Percentiles rank a stretch among this genome's conserved stretches.
phyloP scores from a whole-genome alignment of 1,140 invertebrate species.

The Plutomurus gul region DNA sequence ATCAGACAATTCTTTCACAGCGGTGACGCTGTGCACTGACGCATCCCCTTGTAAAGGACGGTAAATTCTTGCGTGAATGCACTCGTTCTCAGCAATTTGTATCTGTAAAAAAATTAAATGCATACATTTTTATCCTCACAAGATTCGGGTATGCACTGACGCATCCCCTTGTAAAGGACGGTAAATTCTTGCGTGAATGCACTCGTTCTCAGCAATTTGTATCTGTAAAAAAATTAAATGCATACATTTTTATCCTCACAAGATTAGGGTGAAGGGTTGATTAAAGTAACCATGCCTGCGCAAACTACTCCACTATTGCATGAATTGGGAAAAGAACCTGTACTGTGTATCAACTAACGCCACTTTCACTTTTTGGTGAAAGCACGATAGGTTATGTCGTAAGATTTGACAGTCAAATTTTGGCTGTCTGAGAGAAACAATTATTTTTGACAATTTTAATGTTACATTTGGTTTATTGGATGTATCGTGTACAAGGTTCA shows the following conservation, averaged over 20 bases:
- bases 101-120: neutral
- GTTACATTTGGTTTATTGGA: too few species aligned
- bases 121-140: neutral
- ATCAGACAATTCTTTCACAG: conserved; percentile 26
- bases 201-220: conserved; percentile 14
- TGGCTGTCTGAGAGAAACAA: too few species aligned
- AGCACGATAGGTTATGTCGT: too few species aligned
- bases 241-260: neutral
- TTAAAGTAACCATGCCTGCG: too few species aligned
- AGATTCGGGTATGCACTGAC: conserved; percentile 16
- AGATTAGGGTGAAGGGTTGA: too few species aligned
- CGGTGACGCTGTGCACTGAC: conserved; percentile 34
- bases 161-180: conserved; percentile 36
- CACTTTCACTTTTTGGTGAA: too few species aligned
- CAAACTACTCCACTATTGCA: too few species aligned
- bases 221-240: neutral
- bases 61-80: conserved; percentile 46
- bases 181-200: conserved; percentile 46
- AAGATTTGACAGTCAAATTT: too few species aligned
- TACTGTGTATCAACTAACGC: too few species aligned
- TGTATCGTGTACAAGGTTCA: too few species aligned
- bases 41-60: conserved; percentile 36
- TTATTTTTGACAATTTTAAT: too few species aligned
- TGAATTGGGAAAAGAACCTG: too few species aligned
- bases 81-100: conserved; percentile 14